phyloP scores from a whole-genome alignment of 30 jellyfish, hydroid and myxozoan genomes.

The Chironex yamaguchii region DNA sequence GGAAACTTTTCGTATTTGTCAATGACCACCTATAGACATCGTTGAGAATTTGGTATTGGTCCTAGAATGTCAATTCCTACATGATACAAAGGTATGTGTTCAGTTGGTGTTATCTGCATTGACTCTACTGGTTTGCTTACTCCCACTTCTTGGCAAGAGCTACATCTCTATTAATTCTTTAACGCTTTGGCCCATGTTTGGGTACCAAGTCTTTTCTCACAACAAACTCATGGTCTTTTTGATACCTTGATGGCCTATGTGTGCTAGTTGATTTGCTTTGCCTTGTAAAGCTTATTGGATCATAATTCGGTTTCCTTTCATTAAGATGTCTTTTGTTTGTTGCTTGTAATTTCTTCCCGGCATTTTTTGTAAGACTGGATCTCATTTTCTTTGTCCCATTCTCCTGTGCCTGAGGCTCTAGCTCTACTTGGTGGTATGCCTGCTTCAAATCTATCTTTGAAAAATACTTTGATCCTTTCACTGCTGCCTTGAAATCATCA shows the following conservation, averaged over 20 bases:
- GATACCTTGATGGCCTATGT: slow-evolving; percentile 69
- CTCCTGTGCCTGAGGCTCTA: slow-evolving; percentile 21
- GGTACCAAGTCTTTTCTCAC: slow-evolving; percentile 65
- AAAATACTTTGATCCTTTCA: slow-evolving; percentile 21
- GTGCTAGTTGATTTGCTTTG: slow-evolving; percentile 79
- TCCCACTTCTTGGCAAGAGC: slow-evolving; percentile 74
- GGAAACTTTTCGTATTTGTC: slow-evolving; percentile 66
- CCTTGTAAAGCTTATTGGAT: slow-evolving; percentile 28
- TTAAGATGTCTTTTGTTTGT: slow-evolving; percentile 47
- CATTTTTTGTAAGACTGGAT: slow-evolving; percentile 42
- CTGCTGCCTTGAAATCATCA: slow-evolving; percentile 2
- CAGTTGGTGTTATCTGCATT: slow-evolving; percentile 49
- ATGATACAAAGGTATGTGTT: slow-evolving; percentile 52
- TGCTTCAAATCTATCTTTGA: slow-evolving; percentile 31
- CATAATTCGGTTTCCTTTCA: slow-evolving; percentile 60
- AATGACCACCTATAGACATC: slow-evolving; percentile 38
- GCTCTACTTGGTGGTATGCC: slow-evolving; percentile 2
- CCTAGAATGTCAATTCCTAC: slow-evolving; percentile 73
- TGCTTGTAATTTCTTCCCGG: slow-evolving; percentile 33
- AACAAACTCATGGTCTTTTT: slow-evolving; percentile 51
- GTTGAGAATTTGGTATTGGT: slow-evolving; percentile 64
- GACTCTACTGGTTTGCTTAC: slow-evolving; percentile 29
- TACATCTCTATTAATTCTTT: slow-evolving; percentile 19
- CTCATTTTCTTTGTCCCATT: slow-evolving; percentile 31
- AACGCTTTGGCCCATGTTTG: slow-evolving; percentile 52